Evolutionary conservation across 2,797 vertebrate genomes (phyloP).

Genomic region (Coracias cyanogaster): DNA sequence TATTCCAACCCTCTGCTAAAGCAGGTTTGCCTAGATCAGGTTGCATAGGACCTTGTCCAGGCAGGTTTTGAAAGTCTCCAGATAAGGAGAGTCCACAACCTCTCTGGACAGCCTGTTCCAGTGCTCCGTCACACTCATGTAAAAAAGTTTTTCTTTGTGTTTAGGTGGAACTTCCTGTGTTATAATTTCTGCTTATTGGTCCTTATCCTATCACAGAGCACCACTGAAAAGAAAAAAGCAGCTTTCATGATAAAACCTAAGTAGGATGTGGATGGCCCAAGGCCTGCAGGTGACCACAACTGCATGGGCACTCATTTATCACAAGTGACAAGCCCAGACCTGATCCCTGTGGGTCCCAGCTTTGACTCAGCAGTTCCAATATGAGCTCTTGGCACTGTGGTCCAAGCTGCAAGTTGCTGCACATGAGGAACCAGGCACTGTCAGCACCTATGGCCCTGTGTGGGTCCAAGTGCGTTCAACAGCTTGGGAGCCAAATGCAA

Average conservation of each 20-base stretch:
- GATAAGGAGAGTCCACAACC: not conserved
- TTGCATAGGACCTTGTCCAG: not conserved
- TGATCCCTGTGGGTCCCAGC: accelerated
- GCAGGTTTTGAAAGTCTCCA: not conserved
- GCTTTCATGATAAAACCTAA: not conserved
- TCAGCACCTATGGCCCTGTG: accelerated
- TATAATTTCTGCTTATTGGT: not conserved
- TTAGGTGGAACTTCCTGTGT: not conserved
- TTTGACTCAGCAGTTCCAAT: not conserved
- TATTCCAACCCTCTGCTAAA: not conserved
- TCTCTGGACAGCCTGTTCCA: not conserved
- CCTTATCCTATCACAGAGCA: not conserved
- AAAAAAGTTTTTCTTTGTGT: not conserved
- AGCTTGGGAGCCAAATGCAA: not conserved
- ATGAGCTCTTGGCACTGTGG: not conserved
- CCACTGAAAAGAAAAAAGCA: not conserved
- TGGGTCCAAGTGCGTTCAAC: accelerated
- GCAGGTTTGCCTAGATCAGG: not conserved
- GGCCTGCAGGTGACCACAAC: not conserved
- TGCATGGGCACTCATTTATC: accelerated
- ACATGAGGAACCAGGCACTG: accelerated
- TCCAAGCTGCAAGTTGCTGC: not conserved
- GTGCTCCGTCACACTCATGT: not conserved
- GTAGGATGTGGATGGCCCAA: not conserved
- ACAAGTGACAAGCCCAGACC: not conserved